phyloP scores from a whole-genome alignment of 2,888 invertebrate species.

The Punctoribates punctum region DNA sequence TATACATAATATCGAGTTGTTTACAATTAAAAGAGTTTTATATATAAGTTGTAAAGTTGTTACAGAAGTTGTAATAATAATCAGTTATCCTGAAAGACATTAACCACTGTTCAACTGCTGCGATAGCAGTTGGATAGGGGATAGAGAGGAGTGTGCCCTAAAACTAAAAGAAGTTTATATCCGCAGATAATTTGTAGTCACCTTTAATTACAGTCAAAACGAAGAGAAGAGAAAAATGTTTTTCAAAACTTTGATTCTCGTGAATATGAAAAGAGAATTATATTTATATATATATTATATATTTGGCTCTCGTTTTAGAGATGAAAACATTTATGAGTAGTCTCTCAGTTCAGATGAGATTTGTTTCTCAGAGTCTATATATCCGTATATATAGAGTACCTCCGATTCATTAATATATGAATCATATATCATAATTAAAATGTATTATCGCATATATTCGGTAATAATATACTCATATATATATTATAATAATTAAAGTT shows the following conservation, averaged over 20 bases:
- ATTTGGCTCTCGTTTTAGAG: neutral
- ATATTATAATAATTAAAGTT: neutral
- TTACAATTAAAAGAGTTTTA: conserved; percentile 14
- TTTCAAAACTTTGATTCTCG: conserved; percentile 1
- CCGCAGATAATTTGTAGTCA: neutral
- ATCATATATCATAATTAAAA: neutral
- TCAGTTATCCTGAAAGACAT: conserved; percentile 9
- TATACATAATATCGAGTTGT: neutral
- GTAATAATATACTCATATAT: conserved; percentile 1
- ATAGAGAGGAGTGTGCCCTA: neutral
- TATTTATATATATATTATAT: too few species aligned
- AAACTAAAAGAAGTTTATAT: neutral
- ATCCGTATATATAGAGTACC: too few species aligned
- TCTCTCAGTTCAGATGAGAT: too few species aligned
- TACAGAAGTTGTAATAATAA: neutral
- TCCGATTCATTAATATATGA: neutral
- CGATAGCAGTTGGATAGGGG: too few species aligned
- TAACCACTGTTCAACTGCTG: conserved; percentile 12
- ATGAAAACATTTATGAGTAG: too few species aligned
- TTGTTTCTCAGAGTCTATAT: too few species aligned
- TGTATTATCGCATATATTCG: neutral
- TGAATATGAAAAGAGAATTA: neutral
- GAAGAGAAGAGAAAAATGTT: neutral
- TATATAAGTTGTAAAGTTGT: conserved; percentile 16
- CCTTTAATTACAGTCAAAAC: neutral